A percentile compares a stretch with the other conserved stretches of the same genome.
phyloP scores from a whole-genome alignment of 2,888 invertebrate species.

The Lissonota sp. region DNA sequence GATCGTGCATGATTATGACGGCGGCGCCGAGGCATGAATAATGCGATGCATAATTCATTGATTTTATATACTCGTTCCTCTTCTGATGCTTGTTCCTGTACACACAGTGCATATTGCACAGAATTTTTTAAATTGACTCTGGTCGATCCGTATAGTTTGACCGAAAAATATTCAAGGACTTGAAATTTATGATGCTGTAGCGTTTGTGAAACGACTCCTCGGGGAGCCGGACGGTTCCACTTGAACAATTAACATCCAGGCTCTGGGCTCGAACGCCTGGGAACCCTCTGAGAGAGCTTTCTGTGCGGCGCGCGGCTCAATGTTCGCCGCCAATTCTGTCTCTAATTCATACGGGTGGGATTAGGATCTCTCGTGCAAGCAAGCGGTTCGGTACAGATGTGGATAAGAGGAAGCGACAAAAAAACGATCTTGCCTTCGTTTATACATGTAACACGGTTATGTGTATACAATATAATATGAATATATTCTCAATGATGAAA shows the following conservation, averaged over 20 bases:
- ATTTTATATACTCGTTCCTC: conserved; percentile 65
- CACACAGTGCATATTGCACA: too few species aligned
- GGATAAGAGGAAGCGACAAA: too few species aligned
- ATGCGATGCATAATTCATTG: conserved; percentile 81
- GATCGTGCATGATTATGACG: conserved; percentile 77
- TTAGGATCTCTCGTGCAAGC: conserved; percentile 47
- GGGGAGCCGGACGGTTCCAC: conserved; percentile 50
- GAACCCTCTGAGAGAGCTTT: conserved; percentile 46
- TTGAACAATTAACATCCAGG: conserved; percentile 56
- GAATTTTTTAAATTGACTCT: too few species aligned
- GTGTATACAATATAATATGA: too few species aligned
- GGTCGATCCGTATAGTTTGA: neutral
- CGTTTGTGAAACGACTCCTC: neutral
- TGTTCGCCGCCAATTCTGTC: conserved; percentile 38
- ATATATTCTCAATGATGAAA: too few species aligned
- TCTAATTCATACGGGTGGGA: conserved; percentile 32
- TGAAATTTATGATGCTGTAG: neutral
- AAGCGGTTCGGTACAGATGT: neutral
- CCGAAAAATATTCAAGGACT: conserved; percentile 10
- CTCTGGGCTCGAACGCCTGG: conserved; percentile 31
- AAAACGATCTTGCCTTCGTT: too few species aligned
- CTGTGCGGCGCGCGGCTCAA: neutral
- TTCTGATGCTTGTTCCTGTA: conserved; percentile 2
- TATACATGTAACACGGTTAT: too few species aligned
- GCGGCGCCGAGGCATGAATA: conserved; percentile 78